phyloP scores from a whole-genome alignment of 2,113 vertebrate species.

The Nesospiza acunhae region DNA sequence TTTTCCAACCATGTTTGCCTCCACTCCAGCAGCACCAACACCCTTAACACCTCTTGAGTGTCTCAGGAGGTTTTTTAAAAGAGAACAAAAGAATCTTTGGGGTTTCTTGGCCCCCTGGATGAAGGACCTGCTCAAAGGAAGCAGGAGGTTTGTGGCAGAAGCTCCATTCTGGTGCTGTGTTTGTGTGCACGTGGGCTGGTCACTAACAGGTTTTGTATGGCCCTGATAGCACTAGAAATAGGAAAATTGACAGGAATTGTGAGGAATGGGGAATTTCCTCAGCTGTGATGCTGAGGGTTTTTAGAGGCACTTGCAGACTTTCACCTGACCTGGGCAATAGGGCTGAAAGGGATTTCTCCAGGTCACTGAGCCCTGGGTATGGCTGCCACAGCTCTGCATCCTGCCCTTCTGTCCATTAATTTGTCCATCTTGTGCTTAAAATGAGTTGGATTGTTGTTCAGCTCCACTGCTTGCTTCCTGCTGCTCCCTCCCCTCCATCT shows the following conservation, averaged over 20 bases:
- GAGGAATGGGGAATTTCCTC: not conserved
- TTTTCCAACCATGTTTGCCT: not conserved
- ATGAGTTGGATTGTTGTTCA: not conserved
- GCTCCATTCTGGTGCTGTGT: not conserved
- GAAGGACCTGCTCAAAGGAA: not conserved
- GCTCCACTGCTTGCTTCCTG: not conserved
- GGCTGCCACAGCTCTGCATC: not conserved
- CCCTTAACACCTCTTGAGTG: accelerated
- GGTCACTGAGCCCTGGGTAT: not conserved
- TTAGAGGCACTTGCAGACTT: not conserved
- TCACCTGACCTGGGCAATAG: not conserved
- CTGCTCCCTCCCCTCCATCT: not conserved
- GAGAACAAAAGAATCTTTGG: not conserved
- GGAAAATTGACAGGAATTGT: not conserved
- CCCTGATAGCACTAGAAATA: not conserved
- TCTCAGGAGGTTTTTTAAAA: not conserved
- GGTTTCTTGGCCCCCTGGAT: not conserved
- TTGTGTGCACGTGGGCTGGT: accelerated
- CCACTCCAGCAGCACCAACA: not conserved
- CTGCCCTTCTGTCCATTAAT: not conserved
- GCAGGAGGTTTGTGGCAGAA: not conserved
- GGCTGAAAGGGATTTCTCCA: not conserved
- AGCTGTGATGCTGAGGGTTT: not conserved
- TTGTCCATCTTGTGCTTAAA: not conserved
- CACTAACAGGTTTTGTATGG: not conserved